Base-by-base conservation (phyloP, 2,113 vertebrate genomes). In the Bathybates hornii region DNA sequence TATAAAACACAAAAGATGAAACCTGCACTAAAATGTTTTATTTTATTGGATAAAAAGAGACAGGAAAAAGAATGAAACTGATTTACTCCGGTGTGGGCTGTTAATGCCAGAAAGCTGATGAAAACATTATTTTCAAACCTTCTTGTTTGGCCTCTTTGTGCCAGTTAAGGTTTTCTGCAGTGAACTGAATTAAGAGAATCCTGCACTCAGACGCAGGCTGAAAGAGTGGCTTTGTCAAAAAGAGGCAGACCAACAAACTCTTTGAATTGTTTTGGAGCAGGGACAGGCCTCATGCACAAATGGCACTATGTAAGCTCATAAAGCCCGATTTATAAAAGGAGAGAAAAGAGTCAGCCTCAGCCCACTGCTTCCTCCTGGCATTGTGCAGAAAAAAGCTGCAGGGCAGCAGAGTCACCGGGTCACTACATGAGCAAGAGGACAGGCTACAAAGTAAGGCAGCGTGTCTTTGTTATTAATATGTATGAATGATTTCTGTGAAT, bases 191-290 rank as follows among this genome's bases (percentile, higher is more conserved):
- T 32, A 81, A 59, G 80, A 56, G 81, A 91, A 86, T 5, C 94
- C 92, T 90, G 86, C 88, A 61, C 81, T 88, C 80, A 78, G 86
- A 71, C 59, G 27, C 34, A 3, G 54, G 43, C 89, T 94, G 93
- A 94, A 94, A 89, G 93, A 82, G 66, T 50, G 1, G 92, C 92
- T 94, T 95, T 95, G 80, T 48, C 78, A 56, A 16, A 11, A 43
- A 87, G 76, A 81, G 73, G 90, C 94, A 63, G 79, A 73, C 87
- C 91, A 92, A 95, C 91, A 94, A 91, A 93, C 89, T 87, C 91
- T 93, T 93, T 94, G 91, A 95, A 93, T 94, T 94, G 95, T 95
- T 93, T 73, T 91, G 84, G 84, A 89, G 82, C 88, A 12, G 68
- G 86, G 82, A 85, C 85, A 21, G 87, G 81, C 56, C 68, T 61